Conservation (phyloP, 2,888 invertebrate genomes). For the Dioctria linearis region DNA sequence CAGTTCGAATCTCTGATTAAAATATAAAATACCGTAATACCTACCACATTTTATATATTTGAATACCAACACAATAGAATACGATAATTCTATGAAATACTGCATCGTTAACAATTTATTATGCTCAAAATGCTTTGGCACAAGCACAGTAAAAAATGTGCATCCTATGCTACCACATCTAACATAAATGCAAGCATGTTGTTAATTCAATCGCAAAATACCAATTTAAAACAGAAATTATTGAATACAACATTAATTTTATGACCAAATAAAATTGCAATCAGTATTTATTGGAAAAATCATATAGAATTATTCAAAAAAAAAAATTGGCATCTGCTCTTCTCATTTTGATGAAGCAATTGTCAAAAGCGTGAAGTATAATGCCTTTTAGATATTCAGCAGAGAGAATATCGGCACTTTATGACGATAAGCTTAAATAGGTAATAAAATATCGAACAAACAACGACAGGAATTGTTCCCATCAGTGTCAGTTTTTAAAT, state of each 20-base stretch:
- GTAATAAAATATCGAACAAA: conserved; percentile 13
- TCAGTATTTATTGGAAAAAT: not conserved
- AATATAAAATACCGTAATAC: too few species aligned
- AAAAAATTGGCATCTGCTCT: not conserved
- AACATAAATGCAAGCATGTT: too few species aligned
- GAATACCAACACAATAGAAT: too few species aligned
- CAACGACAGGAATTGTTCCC: not conserved
- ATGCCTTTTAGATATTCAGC: conserved; percentile 4
- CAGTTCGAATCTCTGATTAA: too few species aligned
- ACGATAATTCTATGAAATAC: too few species aligned
- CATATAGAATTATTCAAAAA: not conserved
- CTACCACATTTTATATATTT: too few species aligned
- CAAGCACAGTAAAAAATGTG: too few species aligned
- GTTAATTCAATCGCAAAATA: too few species aligned
- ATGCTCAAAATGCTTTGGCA: too few species aligned
- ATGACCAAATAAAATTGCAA: conserved; percentile 20
- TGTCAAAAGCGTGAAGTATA: not conserved
- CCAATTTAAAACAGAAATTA: not conserved
- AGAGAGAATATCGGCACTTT: not conserved
- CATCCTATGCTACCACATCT: too few species aligned
- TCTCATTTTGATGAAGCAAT: not conserved
- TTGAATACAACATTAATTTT: conserved; percentile 23
- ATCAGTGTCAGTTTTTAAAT: not conserved
- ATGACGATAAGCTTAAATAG: conserved; percentile 30
- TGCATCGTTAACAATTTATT: too few species aligned